Percentiles rank a stretch among this genome's conserved stretches.
Evolutionary conservation across 2,113 vertebrate species (phyloP).

Genomic region (Ceyx cyanopectus): DNA sequence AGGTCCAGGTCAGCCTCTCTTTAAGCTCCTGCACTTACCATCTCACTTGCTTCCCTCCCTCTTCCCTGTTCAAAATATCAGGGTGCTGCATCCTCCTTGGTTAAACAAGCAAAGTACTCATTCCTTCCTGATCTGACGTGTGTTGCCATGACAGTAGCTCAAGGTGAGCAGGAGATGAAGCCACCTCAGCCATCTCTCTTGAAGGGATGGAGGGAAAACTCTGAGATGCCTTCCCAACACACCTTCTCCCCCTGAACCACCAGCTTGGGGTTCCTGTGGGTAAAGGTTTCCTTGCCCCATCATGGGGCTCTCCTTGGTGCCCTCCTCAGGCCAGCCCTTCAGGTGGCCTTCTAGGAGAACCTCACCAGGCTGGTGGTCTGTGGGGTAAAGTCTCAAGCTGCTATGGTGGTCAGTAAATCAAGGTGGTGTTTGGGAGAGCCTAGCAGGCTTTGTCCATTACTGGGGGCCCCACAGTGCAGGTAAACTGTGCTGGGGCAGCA

Average conservation of each 20-base stretch:
- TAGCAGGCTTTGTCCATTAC: not conserved
- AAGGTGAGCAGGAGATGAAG: not conserved
- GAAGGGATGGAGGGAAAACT: not conserved
- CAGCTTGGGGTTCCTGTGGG: not conserved
- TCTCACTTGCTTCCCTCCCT: not conserved
- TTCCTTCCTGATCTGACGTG: not conserved
- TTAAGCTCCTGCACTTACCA: rapidly evolving
- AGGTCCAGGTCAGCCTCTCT: not conserved
- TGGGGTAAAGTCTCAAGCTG: not conserved
- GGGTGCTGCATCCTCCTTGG: not conserved
- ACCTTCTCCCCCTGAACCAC: not conserved
- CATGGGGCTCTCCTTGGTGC: not conserved
- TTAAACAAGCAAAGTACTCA: not conserved
- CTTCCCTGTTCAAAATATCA: not conserved
- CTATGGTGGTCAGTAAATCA: not conserved
- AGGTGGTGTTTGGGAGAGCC: not conserved
- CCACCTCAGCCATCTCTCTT: not conserved
- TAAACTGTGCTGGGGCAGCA: not conserved
- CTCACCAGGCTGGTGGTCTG: not conserved
- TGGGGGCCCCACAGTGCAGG: not conserved
- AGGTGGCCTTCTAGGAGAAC: not conserved
- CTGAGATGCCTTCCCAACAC: not conserved
- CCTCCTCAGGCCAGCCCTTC: not conserved
- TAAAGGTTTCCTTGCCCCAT: not conserved
- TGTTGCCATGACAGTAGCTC: constrained; percentile 40